Conservation (phyloP, 2,113 vertebrate species). For the Cephalopterus ornatus region DNA sequence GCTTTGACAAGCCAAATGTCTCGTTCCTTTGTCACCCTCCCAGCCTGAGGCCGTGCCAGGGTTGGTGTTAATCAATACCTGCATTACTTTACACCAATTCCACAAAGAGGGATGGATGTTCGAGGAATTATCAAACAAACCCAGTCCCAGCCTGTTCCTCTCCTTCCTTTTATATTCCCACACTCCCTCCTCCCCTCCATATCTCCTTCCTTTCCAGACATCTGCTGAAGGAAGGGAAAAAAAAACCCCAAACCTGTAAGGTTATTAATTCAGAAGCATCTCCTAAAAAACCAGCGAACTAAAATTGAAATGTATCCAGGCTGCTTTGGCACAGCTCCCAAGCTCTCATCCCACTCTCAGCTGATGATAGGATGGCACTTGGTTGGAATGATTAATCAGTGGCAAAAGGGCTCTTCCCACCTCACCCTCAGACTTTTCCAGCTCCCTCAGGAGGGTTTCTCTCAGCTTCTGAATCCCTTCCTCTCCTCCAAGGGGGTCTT, state of each 20-base stretch:
- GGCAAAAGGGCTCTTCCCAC: not conserved
- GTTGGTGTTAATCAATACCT: not conserved
- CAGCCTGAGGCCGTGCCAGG: not conserved
- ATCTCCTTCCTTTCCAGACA: not conserved
- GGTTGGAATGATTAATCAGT: not conserved
- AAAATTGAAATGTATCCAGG: slow-evolving; percentile 16
- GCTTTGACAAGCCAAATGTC: not conserved
- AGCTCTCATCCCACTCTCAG: not conserved
- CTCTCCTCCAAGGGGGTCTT: not conserved
- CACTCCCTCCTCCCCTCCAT: not conserved
- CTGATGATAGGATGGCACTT: not conserved
- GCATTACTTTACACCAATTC: not conserved
- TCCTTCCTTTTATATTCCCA: not conserved
- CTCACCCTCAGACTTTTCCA: not conserved
- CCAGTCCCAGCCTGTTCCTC: not conserved
- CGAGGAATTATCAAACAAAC: not conserved
- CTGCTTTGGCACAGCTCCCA: slow-evolving; percentile 9
- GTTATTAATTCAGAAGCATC: slow-evolving; percentile 39
- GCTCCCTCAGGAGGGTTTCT: too few relatives aligned
- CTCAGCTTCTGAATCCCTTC: not conserved
- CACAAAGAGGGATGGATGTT: not conserved
- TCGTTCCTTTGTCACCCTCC: not conserved
- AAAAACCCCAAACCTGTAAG: not conserved
- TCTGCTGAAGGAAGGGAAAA: not conserved
- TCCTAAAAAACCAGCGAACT: not conserved